These are phyloP conservation scores for Stictocephala bisonia DNA, from an alignment of 2,888 invertebrate genomes.

Conservation along the genomic window DNA sequence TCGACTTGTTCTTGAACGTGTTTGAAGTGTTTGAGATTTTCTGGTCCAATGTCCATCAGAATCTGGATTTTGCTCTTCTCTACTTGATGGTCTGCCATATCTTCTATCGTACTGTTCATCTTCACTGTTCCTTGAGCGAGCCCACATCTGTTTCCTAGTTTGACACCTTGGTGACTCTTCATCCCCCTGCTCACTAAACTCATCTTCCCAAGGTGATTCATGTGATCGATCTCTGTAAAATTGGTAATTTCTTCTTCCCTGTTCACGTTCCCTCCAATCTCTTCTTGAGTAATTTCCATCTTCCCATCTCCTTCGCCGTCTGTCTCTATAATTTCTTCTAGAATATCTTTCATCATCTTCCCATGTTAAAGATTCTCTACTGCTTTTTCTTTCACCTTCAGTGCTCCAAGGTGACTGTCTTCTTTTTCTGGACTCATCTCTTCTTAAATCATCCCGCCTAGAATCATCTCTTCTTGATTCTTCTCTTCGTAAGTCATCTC, in stretches of 20 bases:
- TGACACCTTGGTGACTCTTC: constrained; percentile 60
- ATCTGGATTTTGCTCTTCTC: constrained; percentile 58
- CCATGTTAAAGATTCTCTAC: constrained; percentile 55
- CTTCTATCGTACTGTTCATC: constrained; percentile 53
- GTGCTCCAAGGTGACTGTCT: constrained; percentile 49
- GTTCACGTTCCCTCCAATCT: constrained; percentile 56
- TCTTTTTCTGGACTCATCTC: constrained; percentile 64
- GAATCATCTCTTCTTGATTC: not conserved
- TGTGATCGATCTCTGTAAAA: constrained; percentile 55
- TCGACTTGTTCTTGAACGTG: constrained; percentile 62
- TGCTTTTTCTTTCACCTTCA: constrained; percentile 54
- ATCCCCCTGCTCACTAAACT: constrained; percentile 63
- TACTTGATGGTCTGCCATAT: constrained; percentile 54
- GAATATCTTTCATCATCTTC: constrained; percentile 57
- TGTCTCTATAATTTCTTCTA: constrained; percentile 53
- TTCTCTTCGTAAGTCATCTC: constrained; percentile 63
- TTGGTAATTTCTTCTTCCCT: constrained; percentile 49
- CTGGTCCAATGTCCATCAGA: constrained; percentile 54
- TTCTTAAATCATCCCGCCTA: constrained; percentile 5
- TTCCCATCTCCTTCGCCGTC: constrained; percentile 53
- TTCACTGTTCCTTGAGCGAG: constrained; percentile 58
- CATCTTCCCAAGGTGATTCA: constrained; percentile 82
- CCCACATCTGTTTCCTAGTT: constrained; percentile 66
- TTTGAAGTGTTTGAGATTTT: constrained; percentile 59
- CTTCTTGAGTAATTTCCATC: constrained; percentile 54